Conservation (phyloP, 2,113 vertebrate species). For the Cryptomyrus ogoouensis region DNA sequence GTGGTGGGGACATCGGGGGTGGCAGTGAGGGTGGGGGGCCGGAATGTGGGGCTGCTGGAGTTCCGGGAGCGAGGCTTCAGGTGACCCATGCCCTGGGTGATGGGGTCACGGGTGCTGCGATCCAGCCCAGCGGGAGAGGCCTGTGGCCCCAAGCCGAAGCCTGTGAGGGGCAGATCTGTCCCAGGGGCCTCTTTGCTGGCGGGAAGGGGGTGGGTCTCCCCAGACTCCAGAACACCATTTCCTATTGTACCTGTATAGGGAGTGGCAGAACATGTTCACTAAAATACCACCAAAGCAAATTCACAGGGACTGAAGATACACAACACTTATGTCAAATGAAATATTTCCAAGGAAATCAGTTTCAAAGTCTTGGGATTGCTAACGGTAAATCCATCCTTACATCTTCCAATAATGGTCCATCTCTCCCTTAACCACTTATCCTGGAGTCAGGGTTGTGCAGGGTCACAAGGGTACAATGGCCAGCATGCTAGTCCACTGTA, state of each 20-base stretch:
- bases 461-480: neutral
- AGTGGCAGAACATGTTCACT: neutral
- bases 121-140: slow-evolving; percentile 12
- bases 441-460: neutral
- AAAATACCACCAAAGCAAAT: neutral
- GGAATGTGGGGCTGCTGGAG: neutral
- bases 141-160: slow-evolving; percentile 36
- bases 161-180: slow-evolving; percentile 36
- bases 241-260: slow-evolving; percentile 62
- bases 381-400: neutral
- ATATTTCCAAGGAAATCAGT: neutral
- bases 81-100: slow-evolving; percentile 42
- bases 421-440: neutral
- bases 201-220: slow-evolving; percentile 51
- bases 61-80: slow-evolving; percentile 17
- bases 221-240: slow-evolving; percentile 60
- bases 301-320: neutral
- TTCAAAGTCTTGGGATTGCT: neutral
- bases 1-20: slow-evolving; percentile 23
- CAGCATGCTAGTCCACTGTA: neutral
- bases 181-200: slow-evolving; percentile 40
- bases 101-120: slow-evolving; percentile 30
- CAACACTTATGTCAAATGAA: neutral
- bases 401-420: neutral
- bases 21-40: slow-evolving; percentile 11